phyloP scores from a whole-genome alignment of 2,113 vertebrate genomes.

The Podarcis cretensis region DNA sequence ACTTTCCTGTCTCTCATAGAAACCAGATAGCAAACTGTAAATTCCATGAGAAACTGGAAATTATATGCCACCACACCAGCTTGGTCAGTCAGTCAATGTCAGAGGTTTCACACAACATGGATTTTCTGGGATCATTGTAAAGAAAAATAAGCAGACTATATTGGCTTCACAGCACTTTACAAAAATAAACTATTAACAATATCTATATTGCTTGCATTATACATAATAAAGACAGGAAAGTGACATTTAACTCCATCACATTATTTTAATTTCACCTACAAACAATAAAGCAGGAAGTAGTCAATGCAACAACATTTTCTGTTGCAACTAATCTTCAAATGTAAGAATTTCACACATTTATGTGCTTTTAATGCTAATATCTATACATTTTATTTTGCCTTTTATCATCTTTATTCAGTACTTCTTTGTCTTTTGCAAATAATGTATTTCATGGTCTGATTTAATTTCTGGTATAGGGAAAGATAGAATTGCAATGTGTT shows the following conservation, averaged over 20 bases:
- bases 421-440: slow-evolving; percentile 4
- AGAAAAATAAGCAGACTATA: not conserved
- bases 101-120: not conserved
- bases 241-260: not conserved
- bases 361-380: slow-evolving; percentile 39
- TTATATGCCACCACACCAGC: not conserved
- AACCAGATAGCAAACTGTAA: not conserved
- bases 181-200: not conserved
- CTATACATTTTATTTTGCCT: slow-evolving; percentile 32
- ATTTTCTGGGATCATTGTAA: not conserved
- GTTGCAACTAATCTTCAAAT: slow-evolving; percentile 38
- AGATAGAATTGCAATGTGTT: slow-evolving; percentile 3
- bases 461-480: slow-evolving; percentile 17
- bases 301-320: slow-evolving; percentile 38
- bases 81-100: not conserved
- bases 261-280: not conserved
- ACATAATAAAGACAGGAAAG: not conserved
- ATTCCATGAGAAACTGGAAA: no score
- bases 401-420: slow-evolving; percentile 20
- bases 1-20: not conserved
- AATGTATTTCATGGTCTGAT: slow-evolving; percentile 15
- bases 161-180: not conserved
- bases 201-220: not conserved
- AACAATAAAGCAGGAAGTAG: slow-evolving; percentile 32
- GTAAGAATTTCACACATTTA: slow-evolving; percentile 33